Percentiles rank a stretch among this genome's conserved stretches.
phyloP scores from a whole-genome alignment of 2,797 vertebrate species.

The Huso huso region DNA sequence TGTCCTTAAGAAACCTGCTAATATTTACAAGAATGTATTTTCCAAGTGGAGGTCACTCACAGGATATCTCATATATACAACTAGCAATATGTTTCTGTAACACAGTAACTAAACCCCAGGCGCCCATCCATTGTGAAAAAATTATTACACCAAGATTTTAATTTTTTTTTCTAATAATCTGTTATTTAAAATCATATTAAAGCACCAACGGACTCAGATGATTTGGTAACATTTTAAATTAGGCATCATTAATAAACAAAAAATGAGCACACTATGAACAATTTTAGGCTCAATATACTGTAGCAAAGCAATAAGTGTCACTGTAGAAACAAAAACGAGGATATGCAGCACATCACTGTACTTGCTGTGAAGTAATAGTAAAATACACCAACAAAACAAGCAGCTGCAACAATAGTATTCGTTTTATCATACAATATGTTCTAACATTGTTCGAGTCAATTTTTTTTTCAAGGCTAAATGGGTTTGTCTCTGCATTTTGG shows the following conservation, averaged over 20 bases:
- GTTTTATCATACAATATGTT: no score
- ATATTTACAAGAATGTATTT: constrained; percentile 77
- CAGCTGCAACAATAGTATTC: no score
- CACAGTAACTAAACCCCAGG: constrained; percentile 47
- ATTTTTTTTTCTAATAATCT: constrained; percentile 8
- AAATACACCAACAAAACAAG: no score
- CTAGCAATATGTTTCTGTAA: constrained; percentile 57
- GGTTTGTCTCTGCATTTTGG: no score
- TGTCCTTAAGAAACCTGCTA: constrained; percentile 72
- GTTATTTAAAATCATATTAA: constrained; percentile 15
- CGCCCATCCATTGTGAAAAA: constrained; percentile 21
- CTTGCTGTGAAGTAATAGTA: no score
- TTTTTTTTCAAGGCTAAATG: no score
- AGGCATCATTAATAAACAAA: constrained; percentile 1
- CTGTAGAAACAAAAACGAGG: no score
- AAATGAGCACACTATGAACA: background rate
- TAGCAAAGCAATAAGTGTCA: no score
- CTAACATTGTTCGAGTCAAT: no score
- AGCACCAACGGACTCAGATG: constrained; percentile 14
- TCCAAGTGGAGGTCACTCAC: constrained; percentile 62
- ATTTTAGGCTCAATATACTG: background rate
- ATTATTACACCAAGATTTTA: constrained; percentile 24
- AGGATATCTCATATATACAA: constrained; percentile 67
- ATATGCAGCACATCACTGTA: no score
- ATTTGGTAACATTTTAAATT: constrained; percentile 18